Base-by-base conservation (phyloP, 2,888 invertebrate genomes). In the Asteroscopus sphinx region DNA sequence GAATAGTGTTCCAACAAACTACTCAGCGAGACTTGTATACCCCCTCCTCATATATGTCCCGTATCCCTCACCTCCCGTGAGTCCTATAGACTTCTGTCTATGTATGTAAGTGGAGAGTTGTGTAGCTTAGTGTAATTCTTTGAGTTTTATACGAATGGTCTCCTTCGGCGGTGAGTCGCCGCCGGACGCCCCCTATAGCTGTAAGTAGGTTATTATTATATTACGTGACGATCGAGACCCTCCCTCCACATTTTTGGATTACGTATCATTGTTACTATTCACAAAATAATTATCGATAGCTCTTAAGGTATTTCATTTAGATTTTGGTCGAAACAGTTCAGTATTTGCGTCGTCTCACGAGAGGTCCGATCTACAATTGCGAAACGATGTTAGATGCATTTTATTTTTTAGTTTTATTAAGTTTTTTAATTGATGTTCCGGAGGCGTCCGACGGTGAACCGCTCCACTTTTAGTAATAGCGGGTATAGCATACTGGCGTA, bases 1-100 rank as follows among this genome's bases (percentile, higher is more conserved):
- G 76, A 90, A 89, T 90, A 91, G 87, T 92, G 92, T 91, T 78
- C 82, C 85, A 91, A 92, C 92, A 92, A 92, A 93, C 88, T 84
- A 80, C 77, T 88, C 90, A 91, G 93, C 93, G 93, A 91, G 93
- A 91, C 85, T 79, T 77, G 65, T 70, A 61, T 69, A 70, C 69
- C 65, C 67, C 53, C 58, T 66, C 53, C 59, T 62, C 61, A 59
- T 61, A 60, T 68, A 32, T 41, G 15, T 44, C 49, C 60, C 48
- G 41, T 37, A 35, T 45, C 52, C 60, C 68, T 60, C 68, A 64
- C 56, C 46, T 52, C 55, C 60, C 62, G 74, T 75, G 59, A 63
- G 64, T 64, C 76, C 76, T 67, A 59, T 75, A 72, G 64, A 76
- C 75, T 69, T 76, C 67, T 72, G 75, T 76, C 65, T 80, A 79